Evolutionary conservation across 2,113 vertebrate genomes (phyloP), one percentile per base, ranked within the genome.

Genomic region (Pseudopipra pipra): DNA sequence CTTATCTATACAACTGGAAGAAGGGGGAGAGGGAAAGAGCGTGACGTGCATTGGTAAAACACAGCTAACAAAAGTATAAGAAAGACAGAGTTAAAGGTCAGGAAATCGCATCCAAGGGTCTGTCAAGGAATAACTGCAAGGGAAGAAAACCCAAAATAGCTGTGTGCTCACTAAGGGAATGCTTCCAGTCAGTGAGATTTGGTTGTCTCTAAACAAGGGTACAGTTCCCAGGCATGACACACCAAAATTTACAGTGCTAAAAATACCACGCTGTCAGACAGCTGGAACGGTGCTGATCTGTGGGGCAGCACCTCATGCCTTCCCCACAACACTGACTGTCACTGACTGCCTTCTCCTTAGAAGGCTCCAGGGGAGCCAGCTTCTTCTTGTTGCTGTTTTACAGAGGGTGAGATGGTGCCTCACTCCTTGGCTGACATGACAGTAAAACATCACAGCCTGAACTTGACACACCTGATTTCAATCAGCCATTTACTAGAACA

Each of bases 1-100:
- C 95, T 97, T 97, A 97, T 97, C 97, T 97, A 94, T 95, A 94
- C 95, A 97, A 96, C 90, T 39, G 81, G 82, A 91, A 92, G 86
- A 72, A 83, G 84, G 83, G 68, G 66, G 88, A 87, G 93, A 93
- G 35, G 28, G 44, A 58, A 78, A 43, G 43, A 89, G 44, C 54
- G 67, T 80, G 96, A 97, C 67, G 62, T 8, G 80, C 73, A 90
- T 95, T 62, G 63, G 94, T 73, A 95, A 96, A 80, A 85, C 66
- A 55, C 58, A 79, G 27, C 84, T 70, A 75, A 82, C 65, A 70
- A 91, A 94, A 70, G 55, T 28, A 51, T 16, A 16, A 52, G 39
- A 65, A 85, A 90, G 62, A 41, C 54, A 9, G 17, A 63, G 43
- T n/a, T 80, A 61, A 55, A 74, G 85, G 71, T 90, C 89, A 87